Conservation (phyloP, 2,888 invertebrate species). For the Eilema griseolum region DNA sequence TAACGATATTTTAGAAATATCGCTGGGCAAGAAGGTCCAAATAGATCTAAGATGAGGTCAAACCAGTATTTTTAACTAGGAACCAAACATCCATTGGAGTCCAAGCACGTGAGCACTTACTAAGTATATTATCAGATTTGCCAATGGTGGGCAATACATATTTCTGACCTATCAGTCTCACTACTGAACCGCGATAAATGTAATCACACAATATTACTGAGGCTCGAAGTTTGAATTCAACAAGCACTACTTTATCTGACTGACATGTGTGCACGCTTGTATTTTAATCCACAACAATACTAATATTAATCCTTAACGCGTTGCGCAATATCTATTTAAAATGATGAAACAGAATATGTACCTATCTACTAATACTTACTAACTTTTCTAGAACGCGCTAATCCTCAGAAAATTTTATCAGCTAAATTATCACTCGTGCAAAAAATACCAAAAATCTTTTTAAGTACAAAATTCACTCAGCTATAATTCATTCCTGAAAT, state of each 20-base stretch:
- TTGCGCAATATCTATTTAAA: neutral
- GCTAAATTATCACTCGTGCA: neutral
- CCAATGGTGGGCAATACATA: too few species aligned
- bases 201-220: too few species aligned
- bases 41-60: too few species aligned
- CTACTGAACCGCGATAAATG: too few species aligned
- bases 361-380: neutral
- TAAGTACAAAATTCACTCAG: neutral
- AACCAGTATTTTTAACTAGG: too few species aligned
- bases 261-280: neutral
- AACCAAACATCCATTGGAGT: too few species aligned
- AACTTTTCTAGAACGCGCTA: neutral
- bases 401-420: slow-evolving; percentile 16
- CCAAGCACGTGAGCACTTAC: too few species aligned
- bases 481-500: neutral
- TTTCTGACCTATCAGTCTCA: too few species aligned
- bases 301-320: neutral
- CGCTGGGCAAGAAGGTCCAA: too few species aligned
- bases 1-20: too few species aligned
- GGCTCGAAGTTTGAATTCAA: neutral
- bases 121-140: too few species aligned
- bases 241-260: neutral
- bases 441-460: neutral
- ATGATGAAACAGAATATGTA: too few species aligned
- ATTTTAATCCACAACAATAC: neutral